Base-by-base conservation (phyloP, 2,113 vertebrate genomes). In the Herpetotheres cachinnans region DNA sequence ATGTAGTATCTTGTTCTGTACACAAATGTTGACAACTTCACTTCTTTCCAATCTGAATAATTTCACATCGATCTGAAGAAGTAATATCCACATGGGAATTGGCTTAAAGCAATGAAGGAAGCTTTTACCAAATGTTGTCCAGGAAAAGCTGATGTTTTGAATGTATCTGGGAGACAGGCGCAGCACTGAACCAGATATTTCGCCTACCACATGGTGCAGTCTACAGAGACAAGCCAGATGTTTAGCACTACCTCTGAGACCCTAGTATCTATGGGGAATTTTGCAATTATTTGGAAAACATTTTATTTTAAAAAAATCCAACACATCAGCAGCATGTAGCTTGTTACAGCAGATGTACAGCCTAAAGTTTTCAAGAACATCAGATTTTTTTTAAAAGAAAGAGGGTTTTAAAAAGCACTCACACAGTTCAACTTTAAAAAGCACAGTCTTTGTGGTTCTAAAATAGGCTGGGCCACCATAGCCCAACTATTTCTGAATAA, bases 211-310 rank as follows among this genome's bases (percentile, higher is more conserved):
- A 42, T 36, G 63, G 24, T 92, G 47, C 80, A 62, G 59, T 9
- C 62, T 67, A 70, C 32, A 93, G 69, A 91, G 70, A 74, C 55
- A 79, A 87, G 69, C 59, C 93, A 96, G 95, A 95, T 95, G 89
- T 89, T 97, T 67, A 94, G 66, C 42, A 42, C 67, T 89, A 25
- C 40, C 89, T 94, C 77, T 77, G 73, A 87, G 67, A 67, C 34
- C n/a, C 14, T 22, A 3, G 9, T 14, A n/a, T 47, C 92, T 71
- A 16, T 38, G 18, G 76, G 94, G 91, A 97, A 93, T 94, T 87
- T 14, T 62, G 14, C 19, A 76, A 67, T 81, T 89, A 69, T 94
- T 74, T 88, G 40, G 63, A 91, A 96, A 95, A 95, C 9, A 62
- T 30, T 82, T 78, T 50, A 58, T 89, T 78, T 21, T 2, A 34